A percentile compares a stretch with the other conserved stretches of the same genome.
phyloP scores from a whole-genome alignment of 2,113 vertebrate genomes.

The Amia ocellicauda region DNA sequence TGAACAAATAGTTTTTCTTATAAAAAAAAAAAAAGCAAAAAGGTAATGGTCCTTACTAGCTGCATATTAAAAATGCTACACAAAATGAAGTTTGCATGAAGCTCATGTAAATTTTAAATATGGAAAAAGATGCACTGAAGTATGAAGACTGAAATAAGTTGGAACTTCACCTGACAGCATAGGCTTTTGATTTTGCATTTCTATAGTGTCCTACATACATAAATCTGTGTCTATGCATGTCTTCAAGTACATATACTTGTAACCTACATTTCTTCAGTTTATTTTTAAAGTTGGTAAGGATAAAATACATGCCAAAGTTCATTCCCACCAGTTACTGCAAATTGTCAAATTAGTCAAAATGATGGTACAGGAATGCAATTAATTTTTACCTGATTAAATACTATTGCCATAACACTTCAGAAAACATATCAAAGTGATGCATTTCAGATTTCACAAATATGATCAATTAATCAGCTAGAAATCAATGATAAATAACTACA shows the following conservation, averaged over 20 bases:
- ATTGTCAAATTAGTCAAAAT: too few relatives aligned
- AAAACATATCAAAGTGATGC: too few relatives aligned
- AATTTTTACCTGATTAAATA: too few relatives aligned
- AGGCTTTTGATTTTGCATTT: constrained; percentile 46
- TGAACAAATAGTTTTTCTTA: too few relatives aligned
- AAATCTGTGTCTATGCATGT: constrained; percentile 50
- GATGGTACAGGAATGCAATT: too few relatives aligned
- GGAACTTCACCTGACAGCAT: constrained; percentile 62
- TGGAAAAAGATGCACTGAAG: constrained; percentile 40
- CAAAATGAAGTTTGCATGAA: constrained; percentile 34
- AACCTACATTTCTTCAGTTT: constrained; percentile 55
- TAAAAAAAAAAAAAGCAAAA: too few relatives aligned
- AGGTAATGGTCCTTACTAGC: too few relatives aligned
- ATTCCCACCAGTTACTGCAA: background rate
- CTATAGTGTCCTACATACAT: constrained; percentile 66
- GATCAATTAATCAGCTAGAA: too few relatives aligned
- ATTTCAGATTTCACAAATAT: too few relatives aligned
- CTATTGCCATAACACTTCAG: too few relatives aligned
- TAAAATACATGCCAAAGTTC: constrained; percentile 22
- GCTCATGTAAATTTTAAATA: constrained; percentile 45
- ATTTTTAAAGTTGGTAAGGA: constrained; percentile 37
- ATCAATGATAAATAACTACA: too few relatives aligned
- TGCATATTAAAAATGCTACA: too few relatives aligned
- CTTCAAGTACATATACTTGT: constrained; percentile 61
- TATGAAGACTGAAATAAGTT: constrained; percentile 61